A percentile compares a stretch with the other conserved stretches of the same genome.
Evolutionary conservation across 2,797 vertebrate species (phyloP).

Genomic region (Synanceia verrucosa): DNA sequence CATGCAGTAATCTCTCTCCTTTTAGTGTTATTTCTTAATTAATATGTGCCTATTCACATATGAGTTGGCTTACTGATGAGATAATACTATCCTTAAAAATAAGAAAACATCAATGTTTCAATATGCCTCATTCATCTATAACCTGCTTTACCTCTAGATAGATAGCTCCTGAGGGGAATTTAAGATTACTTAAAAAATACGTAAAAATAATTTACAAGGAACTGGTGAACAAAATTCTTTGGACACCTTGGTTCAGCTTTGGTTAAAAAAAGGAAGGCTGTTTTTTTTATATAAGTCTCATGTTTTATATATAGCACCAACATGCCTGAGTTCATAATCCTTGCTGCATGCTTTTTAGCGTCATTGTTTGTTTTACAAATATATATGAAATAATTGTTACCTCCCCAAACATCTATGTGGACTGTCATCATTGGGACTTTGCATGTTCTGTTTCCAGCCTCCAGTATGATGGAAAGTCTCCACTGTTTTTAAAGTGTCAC

Average conservation of each 20-base stretch:
- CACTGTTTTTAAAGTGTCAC: conserved; percentile 81
- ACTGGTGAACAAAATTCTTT: background rate
- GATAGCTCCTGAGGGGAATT: no score
- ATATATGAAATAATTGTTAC: conserved; percentile 65
- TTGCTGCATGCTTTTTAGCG: conserved; percentile 42
- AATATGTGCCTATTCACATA: background rate
- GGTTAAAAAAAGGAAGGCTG: background rate
- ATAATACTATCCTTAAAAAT: background rate
- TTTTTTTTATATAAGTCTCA: conserved; percentile 3
- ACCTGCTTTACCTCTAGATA: background rate
- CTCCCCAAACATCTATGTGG: conserved; percentile 75
- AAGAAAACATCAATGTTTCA: background rate
- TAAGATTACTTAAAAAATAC: no score
- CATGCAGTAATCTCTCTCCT: background rate
- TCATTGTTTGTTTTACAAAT: conserved; percentile 73
- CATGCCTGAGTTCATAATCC: conserved; percentile 42
- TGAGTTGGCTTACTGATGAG: background rate
- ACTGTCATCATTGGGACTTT: conserved; percentile 65
- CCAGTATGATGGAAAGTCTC: conserved; percentile 70
- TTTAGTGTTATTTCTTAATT: conserved; percentile 1
- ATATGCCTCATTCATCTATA: background rate
- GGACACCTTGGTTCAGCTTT: background rate
- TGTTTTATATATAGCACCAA: conserved; percentile 36
- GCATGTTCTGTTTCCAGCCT: conserved; percentile 70
- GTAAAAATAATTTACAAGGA: no score